These are phyloP conservation scores for Allolobophora icterica DNA, from an alignment of 2,888 invertebrate species.

Conservation along the genomic window DNA sequence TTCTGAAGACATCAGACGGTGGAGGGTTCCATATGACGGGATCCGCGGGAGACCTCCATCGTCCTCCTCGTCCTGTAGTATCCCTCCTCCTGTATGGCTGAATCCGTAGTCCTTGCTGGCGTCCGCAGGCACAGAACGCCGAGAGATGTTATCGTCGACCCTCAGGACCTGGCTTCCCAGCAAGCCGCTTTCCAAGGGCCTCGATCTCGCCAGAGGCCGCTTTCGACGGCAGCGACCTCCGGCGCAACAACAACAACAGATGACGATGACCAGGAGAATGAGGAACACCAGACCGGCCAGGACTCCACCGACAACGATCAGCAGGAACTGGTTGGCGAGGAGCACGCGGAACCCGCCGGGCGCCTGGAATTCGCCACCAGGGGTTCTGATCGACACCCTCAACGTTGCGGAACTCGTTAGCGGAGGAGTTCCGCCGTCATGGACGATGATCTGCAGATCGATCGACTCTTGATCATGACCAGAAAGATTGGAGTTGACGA, in stretches of 20 bases:
- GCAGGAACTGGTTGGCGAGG: conserved; percentile 34
- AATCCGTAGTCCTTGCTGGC: not conserved
- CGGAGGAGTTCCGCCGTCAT: not conserved
- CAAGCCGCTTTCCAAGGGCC: not conserved
- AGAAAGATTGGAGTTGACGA: conserved; percentile 42
- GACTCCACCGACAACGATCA: conserved; percentile 42
- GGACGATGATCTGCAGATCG: conserved; percentile 24
- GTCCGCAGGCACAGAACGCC: not conserved
- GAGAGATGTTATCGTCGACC: not conserved
- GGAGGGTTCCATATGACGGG: not conserved
- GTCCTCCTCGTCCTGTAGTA: not conserved
- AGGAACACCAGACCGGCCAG: conserved; percentile 41
- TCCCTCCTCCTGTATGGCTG: not conserved
- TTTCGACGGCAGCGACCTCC: not conserved
- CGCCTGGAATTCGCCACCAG: not conserved
- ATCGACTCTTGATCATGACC: not conserved
- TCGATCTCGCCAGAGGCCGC: not conserved
- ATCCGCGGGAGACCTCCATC: not conserved
- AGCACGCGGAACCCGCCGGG: not conserved
- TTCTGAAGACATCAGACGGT: not conserved
- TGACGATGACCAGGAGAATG: conserved; percentile 42
- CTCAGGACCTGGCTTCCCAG: not conserved
- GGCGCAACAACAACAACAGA: not conserved
- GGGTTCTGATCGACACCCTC: conserved; percentile 36
- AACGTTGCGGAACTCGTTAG: conserved; percentile 7